Conservation (phyloP, 2,797 vertebrate genomes). For the Sebastes goodei region DNA sequence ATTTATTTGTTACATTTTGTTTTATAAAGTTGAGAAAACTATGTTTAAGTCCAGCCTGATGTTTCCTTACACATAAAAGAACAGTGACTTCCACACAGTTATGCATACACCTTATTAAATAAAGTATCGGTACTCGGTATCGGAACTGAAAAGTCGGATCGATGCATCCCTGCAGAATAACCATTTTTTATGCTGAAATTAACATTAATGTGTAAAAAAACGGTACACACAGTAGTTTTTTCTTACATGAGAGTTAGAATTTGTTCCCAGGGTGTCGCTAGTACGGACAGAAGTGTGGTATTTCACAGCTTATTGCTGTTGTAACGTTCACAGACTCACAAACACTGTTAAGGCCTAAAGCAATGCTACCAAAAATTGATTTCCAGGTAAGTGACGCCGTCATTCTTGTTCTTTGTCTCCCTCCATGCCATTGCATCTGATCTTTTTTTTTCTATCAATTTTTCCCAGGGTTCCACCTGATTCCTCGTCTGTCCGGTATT, state of each 20-base stretch:
- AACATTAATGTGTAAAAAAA: neutral
- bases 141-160: too few species aligned
- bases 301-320: conserved; percentile 18
- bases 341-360: neutral
- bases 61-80: too few species aligned
- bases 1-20: too few species aligned
- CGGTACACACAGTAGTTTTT: neutral
- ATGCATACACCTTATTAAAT: too few species aligned
- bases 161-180: too few species aligned
- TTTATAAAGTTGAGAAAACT: too few species aligned
- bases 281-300: neutral
- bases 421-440: neutral
- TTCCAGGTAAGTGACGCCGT: neutral
- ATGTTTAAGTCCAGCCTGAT: too few species aligned
- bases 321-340: neutral
- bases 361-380: neutral
- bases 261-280: neutral
- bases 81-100: too few species aligned
- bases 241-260: neutral
- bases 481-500: conserved; percentile 90
- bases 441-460: neutral
- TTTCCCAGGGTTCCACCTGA: conserved; percentile 91
- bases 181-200: too few species aligned
- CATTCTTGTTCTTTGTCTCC: neutral
- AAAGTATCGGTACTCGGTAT: too few species aligned